Base-by-base conservation (phyloP, 2,888 invertebrate genomes). In the Ophion ventricosus region DNA sequence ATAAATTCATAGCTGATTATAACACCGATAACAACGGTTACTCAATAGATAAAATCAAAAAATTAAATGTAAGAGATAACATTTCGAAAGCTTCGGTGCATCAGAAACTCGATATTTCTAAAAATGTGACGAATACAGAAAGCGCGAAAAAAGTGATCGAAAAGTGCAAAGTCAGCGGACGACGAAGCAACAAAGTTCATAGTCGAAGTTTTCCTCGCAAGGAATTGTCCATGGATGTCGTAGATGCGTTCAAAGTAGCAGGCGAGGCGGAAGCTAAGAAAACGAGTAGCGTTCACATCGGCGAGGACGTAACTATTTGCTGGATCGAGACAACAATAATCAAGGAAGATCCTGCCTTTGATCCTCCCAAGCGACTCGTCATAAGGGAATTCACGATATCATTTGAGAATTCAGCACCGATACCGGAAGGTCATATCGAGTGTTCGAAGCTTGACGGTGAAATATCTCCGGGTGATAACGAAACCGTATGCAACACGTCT, bases 301-400 rank as follows among this genome's bases (percentile, higher is more conserved):
- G 87, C 17, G 88, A 88, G 54, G 87, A 88, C 29, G 82, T 89
- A 20, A 88, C 88, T n/a, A 57, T 90, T 5, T 90, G 90, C 63
- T 90, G 90, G 90, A 90, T 89, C 29, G 90, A 90, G 56, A 87
- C 85, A 14, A 87, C 80, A 8, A 90, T 87, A 1, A 88, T 88
- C 10, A 90, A 89, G 63, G 90, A 90, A 76, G 87, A 90, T 54
- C 82, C 66, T 10, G 59, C 78, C 17, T 23, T 78, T 2, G 35
- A 63, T 29, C 89, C 90, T 17, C 86, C 88, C 1, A 87, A 85
- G 40, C 85, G 86, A 5, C 73, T 88, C n/a, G 89, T 90, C n/a
- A 70, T 89, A 17, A 87, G 88, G 49, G 90, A 90, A 61, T 89
- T 86, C 40, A 82, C 88, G 8, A 89, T 90, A 14, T 88, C 89